Percentiles rank a stretch among this genome's conserved stretches.
Evolutionary conservation across 2,888 invertebrate species (phyloP).

Genomic region (Heliconius sara): DNA sequence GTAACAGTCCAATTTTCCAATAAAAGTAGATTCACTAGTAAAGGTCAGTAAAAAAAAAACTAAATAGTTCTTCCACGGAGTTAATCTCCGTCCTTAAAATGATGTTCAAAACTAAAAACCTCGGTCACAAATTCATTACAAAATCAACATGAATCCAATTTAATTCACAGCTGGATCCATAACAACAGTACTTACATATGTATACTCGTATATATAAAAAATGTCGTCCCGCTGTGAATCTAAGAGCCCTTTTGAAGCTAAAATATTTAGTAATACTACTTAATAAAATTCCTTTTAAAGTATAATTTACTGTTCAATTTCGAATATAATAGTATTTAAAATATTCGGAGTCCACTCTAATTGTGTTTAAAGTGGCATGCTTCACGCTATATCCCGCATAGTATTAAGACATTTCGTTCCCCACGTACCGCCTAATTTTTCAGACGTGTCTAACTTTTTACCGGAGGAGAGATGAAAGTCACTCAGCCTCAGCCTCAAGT

Average conservation of each 20-base stretch:
- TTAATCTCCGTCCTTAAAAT: background rate
- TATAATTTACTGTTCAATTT: slow-evolving; percentile 43
- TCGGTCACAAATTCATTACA: slow-evolving; percentile 64
- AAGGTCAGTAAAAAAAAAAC: background rate
- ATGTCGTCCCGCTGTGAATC: slow-evolving; percentile 66
- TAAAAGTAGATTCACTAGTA: background rate
- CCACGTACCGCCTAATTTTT: background rate
- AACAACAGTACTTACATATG: slow-evolving; percentile 71
- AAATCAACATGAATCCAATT: slow-evolving; percentile 75
- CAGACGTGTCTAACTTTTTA: too few relatives aligned
- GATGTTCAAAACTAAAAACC: slow-evolving; percentile 41
- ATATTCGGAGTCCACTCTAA: background rate
- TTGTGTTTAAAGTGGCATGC: background rate
- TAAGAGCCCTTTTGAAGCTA: slow-evolving; percentile 61
- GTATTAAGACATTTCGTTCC: background rate
- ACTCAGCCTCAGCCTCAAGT: too few relatives aligned
- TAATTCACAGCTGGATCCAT: slow-evolving; percentile 75
- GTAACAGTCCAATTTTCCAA: too few relatives aligned
- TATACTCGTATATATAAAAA: slow-evolving; percentile 56
- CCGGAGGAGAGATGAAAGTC: too few relatives aligned
- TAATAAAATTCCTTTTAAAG: slow-evolving; percentile 71
- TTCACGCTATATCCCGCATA: background rate
- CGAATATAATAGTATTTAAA: background rate
- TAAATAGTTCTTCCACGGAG: background rate
- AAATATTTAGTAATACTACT: slow-evolving; percentile 76